These are phyloP conservation scores for Subanguina moxae DNA, from an alignment of 1,140 invertebrate species.

Conservation along the genomic window DNA sequence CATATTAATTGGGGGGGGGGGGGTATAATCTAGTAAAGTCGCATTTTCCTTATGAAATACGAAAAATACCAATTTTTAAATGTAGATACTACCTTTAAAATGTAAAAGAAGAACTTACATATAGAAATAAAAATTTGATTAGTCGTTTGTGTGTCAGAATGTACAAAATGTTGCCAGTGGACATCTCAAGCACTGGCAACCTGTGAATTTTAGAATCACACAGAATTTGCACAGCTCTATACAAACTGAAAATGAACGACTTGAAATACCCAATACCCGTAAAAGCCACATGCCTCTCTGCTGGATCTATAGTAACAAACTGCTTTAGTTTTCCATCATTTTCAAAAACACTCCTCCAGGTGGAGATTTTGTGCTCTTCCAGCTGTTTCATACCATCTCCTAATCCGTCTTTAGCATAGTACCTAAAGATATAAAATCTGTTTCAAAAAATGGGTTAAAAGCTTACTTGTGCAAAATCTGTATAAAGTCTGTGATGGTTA, in stretches of 20 bases:
- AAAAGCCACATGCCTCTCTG: conserved; percentile 44
- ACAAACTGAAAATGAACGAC: conserved; percentile 41
- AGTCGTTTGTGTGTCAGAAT: conserved; percentile 98
- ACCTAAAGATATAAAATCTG: conserved; percentile 33
- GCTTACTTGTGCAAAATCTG: conserved; percentile 70
- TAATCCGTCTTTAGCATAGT: conserved; percentile 51
- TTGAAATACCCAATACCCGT: not conserved
- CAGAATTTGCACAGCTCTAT: conserved; percentile 54
- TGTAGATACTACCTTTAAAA: conserved; percentile 1
- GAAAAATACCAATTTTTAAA: too few species aligned
- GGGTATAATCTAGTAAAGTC: conserved; percentile 9
- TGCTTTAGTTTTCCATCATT: conserved; percentile 46
- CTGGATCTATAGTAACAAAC: conserved; percentile 54
- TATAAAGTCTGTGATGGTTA: conserved; percentile 99
- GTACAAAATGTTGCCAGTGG: conserved; percentile 92
- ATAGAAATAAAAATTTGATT: conserved; percentile 92
- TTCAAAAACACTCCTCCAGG: conserved; percentile 71
- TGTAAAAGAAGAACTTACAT: conserved; percentile 76
- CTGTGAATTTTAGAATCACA: conserved; percentile 74
- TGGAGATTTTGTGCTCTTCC: conserved; percentile 92
- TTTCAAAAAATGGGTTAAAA: not conserved
- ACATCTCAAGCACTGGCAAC: conserved; percentile 87
- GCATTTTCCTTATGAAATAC: too few species aligned
- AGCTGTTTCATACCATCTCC: conserved; percentile 67
- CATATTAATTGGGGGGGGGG: too few species aligned